Evolutionary conservation across 2,888 invertebrate species (phyloP).

Genomic region (Ochlodes sylvanus): DNA sequence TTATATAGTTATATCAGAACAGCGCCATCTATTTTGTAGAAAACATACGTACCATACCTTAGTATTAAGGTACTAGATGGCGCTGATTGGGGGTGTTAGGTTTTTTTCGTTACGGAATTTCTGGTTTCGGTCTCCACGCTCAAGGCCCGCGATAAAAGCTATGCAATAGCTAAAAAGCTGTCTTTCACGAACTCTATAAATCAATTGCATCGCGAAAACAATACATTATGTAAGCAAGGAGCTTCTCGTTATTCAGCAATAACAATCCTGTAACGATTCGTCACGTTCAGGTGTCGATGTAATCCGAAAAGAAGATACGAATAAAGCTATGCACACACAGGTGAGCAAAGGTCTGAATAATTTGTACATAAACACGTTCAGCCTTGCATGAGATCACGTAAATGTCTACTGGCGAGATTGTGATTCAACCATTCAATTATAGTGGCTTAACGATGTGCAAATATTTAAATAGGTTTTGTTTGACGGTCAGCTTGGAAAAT

Average conservation of each 20-base stretch:
- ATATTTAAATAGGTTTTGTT: conserved; percentile 4
- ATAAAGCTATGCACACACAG: neutral
- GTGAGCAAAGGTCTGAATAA: conserved; percentile 11
- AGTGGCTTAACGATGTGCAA: conserved; percentile 13
- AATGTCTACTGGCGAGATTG: conserved; percentile 3
- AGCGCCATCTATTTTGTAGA: too few relatives aligned
- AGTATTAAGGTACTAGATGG: too few relatives aligned
- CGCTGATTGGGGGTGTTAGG: too few relatives aligned
- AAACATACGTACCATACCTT: too few relatives aligned
- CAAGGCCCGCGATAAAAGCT: too few relatives aligned
- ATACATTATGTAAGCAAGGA: too few relatives aligned
- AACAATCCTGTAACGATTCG: neutral
- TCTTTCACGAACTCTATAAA: too few relatives aligned
- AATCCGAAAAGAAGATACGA: conserved; percentile 1
- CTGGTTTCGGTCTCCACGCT: too few relatives aligned
- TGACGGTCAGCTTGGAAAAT: neutral
- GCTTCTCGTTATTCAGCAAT: neutral
- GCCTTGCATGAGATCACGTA: conserved; percentile 1
- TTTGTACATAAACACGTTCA: conserved; percentile 3
- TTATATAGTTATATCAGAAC: too few relatives aligned
- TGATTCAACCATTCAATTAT: conserved; percentile 8
- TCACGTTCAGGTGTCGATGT: conserved; percentile 6
- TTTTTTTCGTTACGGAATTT: too few relatives aligned
- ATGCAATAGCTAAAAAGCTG: too few relatives aligned
- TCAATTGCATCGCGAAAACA: too few relatives aligned